Base-by-base conservation (phyloP, 2,113 vertebrate species). In the Catagonus wagneri region DNA sequence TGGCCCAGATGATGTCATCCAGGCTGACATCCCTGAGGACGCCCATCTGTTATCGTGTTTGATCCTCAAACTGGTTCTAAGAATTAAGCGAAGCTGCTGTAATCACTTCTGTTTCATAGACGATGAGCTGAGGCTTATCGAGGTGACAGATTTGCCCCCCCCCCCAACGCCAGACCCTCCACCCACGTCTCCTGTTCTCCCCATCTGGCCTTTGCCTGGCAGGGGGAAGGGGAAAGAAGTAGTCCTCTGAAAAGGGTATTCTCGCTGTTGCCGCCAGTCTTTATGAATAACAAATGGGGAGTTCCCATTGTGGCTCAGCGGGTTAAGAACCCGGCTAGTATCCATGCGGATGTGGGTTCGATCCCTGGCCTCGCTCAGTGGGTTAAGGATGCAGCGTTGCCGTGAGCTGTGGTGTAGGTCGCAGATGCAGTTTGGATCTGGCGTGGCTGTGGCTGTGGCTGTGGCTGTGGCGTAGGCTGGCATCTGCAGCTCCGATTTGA, bases 271-370 rank as follows among this genome's bases (percentile, higher is more conserved):
- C 94, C 83, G 54, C 68, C 1, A 19, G 90, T 83, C 15, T 95
- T 96, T 93, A 97, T 96, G 93, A 95, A 23, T 79, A 97, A 83
- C 94, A 96, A 68, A 56, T 87, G 90, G 91, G 44, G 44, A 44
- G 44, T 44, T 44, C 44, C 44, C 44, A 8, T 44, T 44, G 44
- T 44, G 44, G 44, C 44, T 44, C 44, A 44, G 44, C 44, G 8
- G 44, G 8, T 44, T 44, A 44, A 44, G 44, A 44, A 44, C 44
- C 44, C 44, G 44, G 8, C 44, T 44, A 44, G 44, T 44, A 44
- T 4, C 44, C 44, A 44, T 44, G 44, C 4, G 44, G 8, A 44
- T 44, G 44, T 8, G 44, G 44, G 44, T 44, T 44, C 44, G 44
- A 44, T 44, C 44, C 44, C 44, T 44, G 44, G 44, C 44, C 44